Percentiles rank a stretch among this genome's conserved stretches.
These are phyloP conservation scores for Eriocheir sinensis DNA, from an alignment of 1,140 invertebrate genomes.

Conservation along the genomic window DNA sequence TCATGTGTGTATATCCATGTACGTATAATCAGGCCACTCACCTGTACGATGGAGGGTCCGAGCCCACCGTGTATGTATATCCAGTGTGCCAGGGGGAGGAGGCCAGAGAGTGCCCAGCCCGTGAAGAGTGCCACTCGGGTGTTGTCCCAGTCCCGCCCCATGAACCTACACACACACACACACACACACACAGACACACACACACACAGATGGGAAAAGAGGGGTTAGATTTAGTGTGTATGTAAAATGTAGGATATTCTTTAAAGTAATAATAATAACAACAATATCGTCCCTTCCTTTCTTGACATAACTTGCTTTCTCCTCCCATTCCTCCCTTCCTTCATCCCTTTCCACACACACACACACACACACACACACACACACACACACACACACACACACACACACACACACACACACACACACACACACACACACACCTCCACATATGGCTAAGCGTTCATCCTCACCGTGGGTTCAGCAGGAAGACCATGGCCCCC, in stretches of 20 bases:
- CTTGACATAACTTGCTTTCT: too few species aligned
- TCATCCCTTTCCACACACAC: too few species aligned
- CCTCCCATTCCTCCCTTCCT: not conserved
- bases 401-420: not conserved
- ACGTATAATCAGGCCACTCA: not conserved
- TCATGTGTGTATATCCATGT: conserved; percentile 33
- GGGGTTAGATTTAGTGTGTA: too few species aligned
- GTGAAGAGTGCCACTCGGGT: conserved; percentile 86
- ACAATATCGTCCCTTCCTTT: too few species aligned
- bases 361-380: too few species aligned
- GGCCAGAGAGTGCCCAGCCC: conserved; percentile 93
- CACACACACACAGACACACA: not conserved
- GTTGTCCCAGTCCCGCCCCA: conserved; percentile 81
- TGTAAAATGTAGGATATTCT: too few species aligned
- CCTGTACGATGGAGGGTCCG: conserved; percentile 82
- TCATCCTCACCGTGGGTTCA: conserved; percentile 83
- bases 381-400: not conserved
- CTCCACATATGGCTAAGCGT: not conserved
- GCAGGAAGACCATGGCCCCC: conserved; percentile 89
- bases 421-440: not conserved
- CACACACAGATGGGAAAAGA: not conserved
- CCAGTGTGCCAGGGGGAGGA: conserved; percentile 96
- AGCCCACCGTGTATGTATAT: conserved; percentile 93
- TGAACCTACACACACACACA: conserved; percentile 78
- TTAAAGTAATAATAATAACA: too few species aligned